Evolutionary conservation across 2,888 invertebrate species (phyloP).

Genomic region (Diabrotica balteata): DNA sequence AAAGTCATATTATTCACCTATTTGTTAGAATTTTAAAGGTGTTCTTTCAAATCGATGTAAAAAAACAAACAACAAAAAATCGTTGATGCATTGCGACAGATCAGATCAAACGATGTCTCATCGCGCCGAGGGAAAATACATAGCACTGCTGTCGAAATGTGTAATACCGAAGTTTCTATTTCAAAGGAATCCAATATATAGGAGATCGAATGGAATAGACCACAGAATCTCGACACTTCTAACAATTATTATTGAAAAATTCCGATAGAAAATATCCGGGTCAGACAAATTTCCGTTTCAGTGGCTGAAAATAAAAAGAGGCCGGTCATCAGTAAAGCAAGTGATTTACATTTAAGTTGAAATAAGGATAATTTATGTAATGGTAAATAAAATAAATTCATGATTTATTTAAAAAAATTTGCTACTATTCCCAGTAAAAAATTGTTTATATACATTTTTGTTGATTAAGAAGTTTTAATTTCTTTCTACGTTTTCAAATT

Average conservation of each 20-base stretch:
- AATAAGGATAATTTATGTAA: too few species aligned
- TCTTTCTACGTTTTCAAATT: too few species aligned
- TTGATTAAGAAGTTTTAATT: too few species aligned
- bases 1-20: too few species aligned
- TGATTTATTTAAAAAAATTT: too few species aligned
- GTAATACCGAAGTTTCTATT: slow-evolving; percentile 34
- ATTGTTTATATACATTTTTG: too few species aligned
- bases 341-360: too few species aligned
- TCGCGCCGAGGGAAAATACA: slow-evolving; percentile 20
- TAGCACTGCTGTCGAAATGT: slow-evolving; percentile 27
- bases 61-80: slow-evolving; percentile 23
- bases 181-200: slow-evolving; percentile 39
- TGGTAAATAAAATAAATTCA: too few species aligned
- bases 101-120: slow-evolving; percentile 27
- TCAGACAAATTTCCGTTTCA: slow-evolving; percentile 15
- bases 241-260: slow-evolving; percentile 36
- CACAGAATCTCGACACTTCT: slow-evolving; percentile 32
- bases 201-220: slow-evolving; percentile 28
- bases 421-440: too few species aligned
- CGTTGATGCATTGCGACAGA: slow-evolving; percentile 33
- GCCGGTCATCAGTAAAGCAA: too few species aligned
- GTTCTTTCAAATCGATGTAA: neutral
- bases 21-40: too few species aligned
- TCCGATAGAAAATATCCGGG: slow-evolving; percentile 26
- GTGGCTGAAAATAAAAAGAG: slow-evolving; percentile 8